Conservation (phyloP, 2,797 vertebrate genomes). For the Gobio occitaniae region DNA sequence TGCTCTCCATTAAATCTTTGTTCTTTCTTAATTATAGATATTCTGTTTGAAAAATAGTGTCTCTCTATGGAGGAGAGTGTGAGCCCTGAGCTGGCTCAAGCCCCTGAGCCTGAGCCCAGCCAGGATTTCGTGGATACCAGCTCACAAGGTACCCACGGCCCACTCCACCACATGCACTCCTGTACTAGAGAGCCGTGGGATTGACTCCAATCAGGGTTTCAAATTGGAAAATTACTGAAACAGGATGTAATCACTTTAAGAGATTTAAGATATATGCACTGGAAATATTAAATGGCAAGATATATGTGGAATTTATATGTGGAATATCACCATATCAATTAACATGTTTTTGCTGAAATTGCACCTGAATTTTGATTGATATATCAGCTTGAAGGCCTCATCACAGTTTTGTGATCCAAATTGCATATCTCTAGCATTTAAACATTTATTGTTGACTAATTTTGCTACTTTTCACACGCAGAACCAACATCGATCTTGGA, state of each 20-base stretch:
- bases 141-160: slow-evolving; percentile 85
- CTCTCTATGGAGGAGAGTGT: slow-evolving; percentile 84
- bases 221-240: background rate
- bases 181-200: slow-evolving; percentile 50
- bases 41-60: slow-evolving; percentile 78
- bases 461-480: slow-evolving; percentile 26
- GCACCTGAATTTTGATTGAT: background rate
- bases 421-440: background rate
- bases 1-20: slow-evolving; percentile 64
- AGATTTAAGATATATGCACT: slow-evolving; percentile 23
- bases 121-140: slow-evolving; percentile 82
- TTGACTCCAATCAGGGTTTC: slow-evolving; percentile 8
- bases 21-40: slow-evolving; percentile 77
- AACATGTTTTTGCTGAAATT: background rate
- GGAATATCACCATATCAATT: background rate
- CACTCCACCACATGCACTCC: slow-evolving; percentile 63
- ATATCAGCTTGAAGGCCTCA: background rate
- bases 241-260: background rate
- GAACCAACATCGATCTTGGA: slow-evolving; percentile 57
- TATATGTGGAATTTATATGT: background rate
- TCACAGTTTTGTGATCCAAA: background rate
- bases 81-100: slow-evolving; percentile 78
- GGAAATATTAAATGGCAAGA: background rate
- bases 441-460: background rate
- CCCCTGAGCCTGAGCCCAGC: slow-evolving; percentile 80